phyloP scores from a whole-genome alignment of 2,797 vertebrate species.

The Eleutherodactylus coqui region DNA sequence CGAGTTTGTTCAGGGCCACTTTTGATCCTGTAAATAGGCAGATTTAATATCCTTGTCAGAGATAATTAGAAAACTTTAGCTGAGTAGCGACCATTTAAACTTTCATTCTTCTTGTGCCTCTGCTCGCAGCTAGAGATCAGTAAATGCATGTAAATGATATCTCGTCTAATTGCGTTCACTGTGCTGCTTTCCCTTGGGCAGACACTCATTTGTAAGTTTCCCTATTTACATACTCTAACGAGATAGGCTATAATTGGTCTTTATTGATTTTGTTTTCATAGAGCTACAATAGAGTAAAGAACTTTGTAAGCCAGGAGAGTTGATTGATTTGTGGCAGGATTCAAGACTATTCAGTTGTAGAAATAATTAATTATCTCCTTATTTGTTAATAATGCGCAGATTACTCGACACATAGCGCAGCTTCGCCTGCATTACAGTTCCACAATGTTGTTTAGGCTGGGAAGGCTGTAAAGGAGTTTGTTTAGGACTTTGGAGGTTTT shows the following conservation, averaged over 20 bases:
- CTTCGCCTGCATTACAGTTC: constrained; percentile 57
- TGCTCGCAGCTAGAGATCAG: constrained; percentile 76
- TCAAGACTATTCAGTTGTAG: constrained; percentile 85
- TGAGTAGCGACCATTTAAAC: constrained; percentile 22
- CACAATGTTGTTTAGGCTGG: neutral
- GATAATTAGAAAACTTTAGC: constrained; percentile 32
- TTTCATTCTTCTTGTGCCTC: constrained; percentile 31
- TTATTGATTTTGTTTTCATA: constrained; percentile 94
- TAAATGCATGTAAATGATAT: constrained; percentile 67
- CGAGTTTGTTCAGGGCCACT: neutral
- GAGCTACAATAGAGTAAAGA: constrained; percentile 93
- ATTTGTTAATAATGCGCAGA: constrained; percentile 78
- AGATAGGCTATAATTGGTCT: constrained; percentile 89
- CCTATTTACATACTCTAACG: constrained; percentile 89
- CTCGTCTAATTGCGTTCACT: constrained; percentile 46
- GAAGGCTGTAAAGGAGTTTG: neutral
- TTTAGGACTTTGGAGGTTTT: neutral
- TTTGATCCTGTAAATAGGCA: constrained; percentile 4
- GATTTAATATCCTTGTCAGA: constrained; percentile 27
- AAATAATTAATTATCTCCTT: constrained; percentile 91
- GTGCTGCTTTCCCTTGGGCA: neutral
- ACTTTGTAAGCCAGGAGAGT: constrained; percentile 82
- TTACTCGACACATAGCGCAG: constrained; percentile 46
- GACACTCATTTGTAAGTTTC: constrained; percentile 66
- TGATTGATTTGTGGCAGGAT: constrained; percentile 93